These are phyloP conservation scores for Carterocephalus palaemon DNA, from an alignment of 2,888 invertebrate genomes.

Conservation along the genomic window DNA sequence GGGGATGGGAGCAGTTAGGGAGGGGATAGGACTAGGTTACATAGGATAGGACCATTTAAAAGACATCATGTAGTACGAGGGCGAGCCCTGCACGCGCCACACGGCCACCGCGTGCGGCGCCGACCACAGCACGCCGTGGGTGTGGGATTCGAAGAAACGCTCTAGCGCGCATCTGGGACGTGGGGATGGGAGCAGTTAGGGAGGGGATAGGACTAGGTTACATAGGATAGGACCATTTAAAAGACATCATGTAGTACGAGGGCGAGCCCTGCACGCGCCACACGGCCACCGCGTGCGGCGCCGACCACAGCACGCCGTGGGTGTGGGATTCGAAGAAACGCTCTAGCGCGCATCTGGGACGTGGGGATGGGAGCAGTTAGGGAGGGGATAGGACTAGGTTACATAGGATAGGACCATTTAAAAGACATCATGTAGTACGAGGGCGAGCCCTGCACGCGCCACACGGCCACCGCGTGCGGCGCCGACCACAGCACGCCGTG, in stretches of 20 bases:
- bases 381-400: too few relatives aligned
- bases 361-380: not conserved
- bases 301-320: conserved; percentile 76
- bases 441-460: conserved; percentile 53
- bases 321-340: conserved; percentile 77
- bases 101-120: conserved; percentile 61
- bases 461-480: conserved; percentile 62
- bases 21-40: too few relatives aligned
- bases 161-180: conserved; percentile 60
- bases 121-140: conserved; percentile 77
- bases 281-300: conserved; percentile 60
- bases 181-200: not conserved
- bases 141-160: conserved; percentile 76
- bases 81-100: conserved; percentile 54
- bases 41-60: too few relatives aligned
- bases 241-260: conserved; percentile 61
- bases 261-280: conserved; percentile 57
- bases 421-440: conserved; percentile 63
- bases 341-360: conserved; percentile 60
- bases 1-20: not conserved
- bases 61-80: conserved; percentile 63
- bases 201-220: too few relatives aligned
- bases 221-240: too few relatives aligned
- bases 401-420: too few relatives aligned
- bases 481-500: conserved; percentile 77